Evolutionary conservation across 2,888 invertebrate species (phyloP).

Genomic region (Caenorhabditis sinica): DNA sequence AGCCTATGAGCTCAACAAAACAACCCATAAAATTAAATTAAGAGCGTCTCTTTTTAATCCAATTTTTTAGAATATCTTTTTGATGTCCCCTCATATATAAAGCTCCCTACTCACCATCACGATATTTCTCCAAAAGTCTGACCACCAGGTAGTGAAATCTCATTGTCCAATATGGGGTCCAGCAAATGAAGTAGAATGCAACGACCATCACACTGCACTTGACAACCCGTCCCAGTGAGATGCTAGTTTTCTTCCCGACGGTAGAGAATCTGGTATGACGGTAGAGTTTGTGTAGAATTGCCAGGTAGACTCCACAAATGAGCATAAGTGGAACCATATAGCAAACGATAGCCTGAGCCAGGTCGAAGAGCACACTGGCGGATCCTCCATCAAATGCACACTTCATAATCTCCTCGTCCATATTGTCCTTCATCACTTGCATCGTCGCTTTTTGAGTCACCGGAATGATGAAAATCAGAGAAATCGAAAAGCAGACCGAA

Average conservation of each 20-base stretch:
- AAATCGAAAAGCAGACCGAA: constrained; percentile 72
- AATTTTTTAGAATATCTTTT: background rate
- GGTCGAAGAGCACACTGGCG: constrained; percentile 68
- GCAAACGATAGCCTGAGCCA: constrained; percentile 76
- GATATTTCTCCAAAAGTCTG: constrained; percentile 28
- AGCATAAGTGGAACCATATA: constrained; percentile 78
- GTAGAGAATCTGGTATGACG: constrained; percentile 70
- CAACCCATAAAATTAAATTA: background rate
- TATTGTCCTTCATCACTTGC: constrained; percentile 63
- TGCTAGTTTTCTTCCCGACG: constrained; percentile 79
- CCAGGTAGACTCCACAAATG: constrained; percentile 81
- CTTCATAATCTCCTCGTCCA: constrained; percentile 66
- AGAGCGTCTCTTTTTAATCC: background rate
- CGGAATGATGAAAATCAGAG: constrained; percentile 79
- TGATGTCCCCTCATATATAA: too few relatives aligned
- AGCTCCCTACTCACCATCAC: constrained; percentile 41
- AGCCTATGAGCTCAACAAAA: background rate
- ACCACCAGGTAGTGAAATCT: constrained; percentile 64
- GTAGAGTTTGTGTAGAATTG: constrained; percentile 77
- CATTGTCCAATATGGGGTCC: constrained; percentile 83
- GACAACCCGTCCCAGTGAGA: constrained; percentile 80
- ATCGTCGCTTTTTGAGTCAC: constrained; percentile 67
- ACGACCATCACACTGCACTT: constrained; percentile 83
- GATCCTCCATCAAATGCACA: constrained; percentile 69
- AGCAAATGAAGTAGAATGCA: constrained; percentile 83